Evolutionary conservation across 1,140 invertebrate species (phyloP), one percentile per base, ranked within the genome.

Genomic region (Eupeodes corollae): DNA sequence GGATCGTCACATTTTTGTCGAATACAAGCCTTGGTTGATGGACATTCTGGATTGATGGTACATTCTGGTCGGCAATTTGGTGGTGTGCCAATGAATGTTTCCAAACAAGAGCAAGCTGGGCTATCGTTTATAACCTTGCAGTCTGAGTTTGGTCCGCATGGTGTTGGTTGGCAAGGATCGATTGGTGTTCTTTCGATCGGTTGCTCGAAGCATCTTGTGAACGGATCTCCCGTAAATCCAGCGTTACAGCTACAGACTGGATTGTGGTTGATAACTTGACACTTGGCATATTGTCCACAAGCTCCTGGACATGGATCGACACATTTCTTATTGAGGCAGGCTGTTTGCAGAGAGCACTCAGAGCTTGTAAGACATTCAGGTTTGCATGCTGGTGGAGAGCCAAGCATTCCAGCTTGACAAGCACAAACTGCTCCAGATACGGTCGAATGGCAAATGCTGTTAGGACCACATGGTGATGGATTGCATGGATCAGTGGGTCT

Each of bases 401-500:
- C 85, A 50, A 86, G 74, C 57, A 80, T 85, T 48, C 85, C 83
- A 9, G 77, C 70, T 40, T 79, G 71, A 61, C 85, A 88, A 32
- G 77, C 77, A 57, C 85, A 88, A 13, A 83, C 82, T 1, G 83
- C 84, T 47, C 83, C 83, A 41, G 79, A 77, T 44, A 82, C 79
- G 45, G 78, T 77, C 49, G 84, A 80, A 42, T 83, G 77, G 53
- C 85, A 88, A 51, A 85, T 76, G 12, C 84, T 84, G 52, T 86
- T 84, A 13, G 82, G 80, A 50, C 85, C 85, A 58, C 85, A 88
- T 1, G 85, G 85, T 51, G 83, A 83, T 21, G 84, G 84, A 31
- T 74, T 70, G 56, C 85, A 88, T n/a, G 79, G 79, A 50, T 68
- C 61, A 44, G 51, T 59, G 8, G 58, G 34, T 8, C 56, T 56